Base-by-base conservation (phyloP, 2,888 invertebrate genomes). In the Plutella xylostella region DNA sequence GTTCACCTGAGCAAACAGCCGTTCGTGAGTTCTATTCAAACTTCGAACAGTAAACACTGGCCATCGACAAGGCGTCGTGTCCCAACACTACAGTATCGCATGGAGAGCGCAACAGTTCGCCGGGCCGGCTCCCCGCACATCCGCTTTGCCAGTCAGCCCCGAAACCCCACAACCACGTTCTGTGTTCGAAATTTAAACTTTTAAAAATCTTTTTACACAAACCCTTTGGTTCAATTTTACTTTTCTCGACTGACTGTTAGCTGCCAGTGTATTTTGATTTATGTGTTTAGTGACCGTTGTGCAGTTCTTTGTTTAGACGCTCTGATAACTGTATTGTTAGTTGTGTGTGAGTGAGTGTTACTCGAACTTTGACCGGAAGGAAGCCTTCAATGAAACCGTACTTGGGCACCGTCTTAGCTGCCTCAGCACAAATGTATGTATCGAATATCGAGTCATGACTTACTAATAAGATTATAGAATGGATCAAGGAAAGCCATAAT, bases 121-220 rank as follows among this genome's bases (percentile, higher is more conserved):
- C 68, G 64, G 68, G 71, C 68, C 72, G 72, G 76, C 72, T 66
- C 69, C 64, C 68, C 68, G 73, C 82, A 80, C 78, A 83, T 83
- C 82, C 80, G 82, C 71, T 72, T 48, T 78, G 77, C 71, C 75
- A 72, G 70, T 65, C 74, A 68, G 61, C 63, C 63, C 69, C 69
- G 65, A 73, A 72, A 72, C 72, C 67, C 68, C 54, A 54, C 45
- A 48, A 31, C 39, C 43, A 50, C 49, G 46, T 41, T 22, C 45
- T 45, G 19, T 20, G 14, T 34, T 34, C 17, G 17, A 34, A n/a
- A 34, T 34, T 34, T 9, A 15, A 34, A 34, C 15, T 9, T 15
- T 17, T 17, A 25, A 39, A 37, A 33, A 33, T 33, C 33, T n/a
- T n/a, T n/a, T n/a, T n/a, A n/a, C n/a, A n/a, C n/a, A n/a, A n/a